Evolutionary conservation across 2,888 invertebrate species (phyloP), one percentile per base, ranked within the genome.

Genomic region (Syrista parreyssii): DNA sequence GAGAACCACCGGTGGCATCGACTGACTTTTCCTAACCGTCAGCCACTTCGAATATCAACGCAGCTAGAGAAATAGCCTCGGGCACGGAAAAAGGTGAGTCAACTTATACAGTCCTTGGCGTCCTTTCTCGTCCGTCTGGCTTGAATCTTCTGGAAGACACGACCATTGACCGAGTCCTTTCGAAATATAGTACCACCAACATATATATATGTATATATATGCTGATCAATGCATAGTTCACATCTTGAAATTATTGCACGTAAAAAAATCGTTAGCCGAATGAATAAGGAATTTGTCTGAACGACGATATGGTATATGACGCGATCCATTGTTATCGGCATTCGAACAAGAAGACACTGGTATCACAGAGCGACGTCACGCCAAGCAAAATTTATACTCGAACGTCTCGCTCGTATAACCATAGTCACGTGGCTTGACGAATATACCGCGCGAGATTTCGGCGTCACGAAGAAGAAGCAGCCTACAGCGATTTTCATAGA

Each of bases 401-500:
- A 55, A 55, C 40, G 40, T 55, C 23, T 23, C 15, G 40, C 40
- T 55, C 40, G 40, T 55, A 55, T 55, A 55, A 55, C 40, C 40
- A 55, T 55, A 55, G 40, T 71, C 71, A 71, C 31, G 12, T 15
- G 31, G 31, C 31, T 30, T 32, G 71, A 32, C 71, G 71, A 71
- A 71, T 71, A 71, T 71, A 33, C 4, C 71, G 30, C 71, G 34
- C 23, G 68, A 34, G 69, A 40, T 35, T 76, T 78, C 78, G 75
- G 79, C 78, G 82, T 82, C 79, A 73, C 82, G 83, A 83, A 84
- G 85, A 83, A 85, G 84, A 75, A 31, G 30, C 81, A 77, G 81
- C 84, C 81, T 79, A 79, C 83, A 85, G 86, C 82, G 85, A 87
- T 88, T 88, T 86, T 88, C 87, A 87, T 87, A 85, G 82, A 85